Percentiles rank a stretch among this genome's conserved stretches.
These are phyloP conservation scores for Gryllus longicercus DNA, from an alignment of 2,888 invertebrate genomes.

Conservation along the genomic window DNA sequence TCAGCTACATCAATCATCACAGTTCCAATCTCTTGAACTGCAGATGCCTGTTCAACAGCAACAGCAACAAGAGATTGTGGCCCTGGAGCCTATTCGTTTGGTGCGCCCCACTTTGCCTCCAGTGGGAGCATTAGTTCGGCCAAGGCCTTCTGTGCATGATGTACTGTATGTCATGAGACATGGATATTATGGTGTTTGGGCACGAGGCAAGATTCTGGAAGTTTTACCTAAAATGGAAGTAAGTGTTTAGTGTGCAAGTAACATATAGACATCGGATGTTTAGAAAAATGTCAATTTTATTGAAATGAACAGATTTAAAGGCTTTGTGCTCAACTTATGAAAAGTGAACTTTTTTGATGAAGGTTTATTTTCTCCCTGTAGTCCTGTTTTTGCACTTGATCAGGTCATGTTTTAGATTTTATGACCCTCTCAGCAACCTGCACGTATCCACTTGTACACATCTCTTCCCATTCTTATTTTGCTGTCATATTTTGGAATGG, in stretches of 20 bases:
- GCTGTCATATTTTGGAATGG: too few relatives aligned
- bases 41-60: not conserved
- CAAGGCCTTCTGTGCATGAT: constrained; percentile 52
- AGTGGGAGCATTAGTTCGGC: constrained; percentile 52
- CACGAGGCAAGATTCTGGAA: constrained; percentile 55
- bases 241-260: constrained; percentile 32
- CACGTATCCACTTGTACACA: too few relatives aligned
- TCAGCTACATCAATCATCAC: too few relatives aligned
- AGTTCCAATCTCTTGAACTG: too few relatives aligned
- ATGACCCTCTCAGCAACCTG: too few relatives aligned
- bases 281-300: too few relatives aligned
- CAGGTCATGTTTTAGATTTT: too few relatives aligned
- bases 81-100: constrained; percentile 34
- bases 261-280: too few relatives aligned
- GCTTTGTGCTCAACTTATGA: not conserved
- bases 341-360: constrained; percentile 20
- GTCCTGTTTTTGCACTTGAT: too few relatives aligned
- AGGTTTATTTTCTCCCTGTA: too few relatives aligned
- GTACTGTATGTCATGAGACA: constrained; percentile 62
- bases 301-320: too few relatives aligned
- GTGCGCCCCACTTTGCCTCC: constrained; percentile 51
- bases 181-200: constrained; percentile 61
- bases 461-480: too few relatives aligned
- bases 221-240: constrained; percentile 47
- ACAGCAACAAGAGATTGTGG: constrained; percentile 37